Evolutionary conservation across 2,888 invertebrate genomes (phyloP), one percentile per base, ranked within the genome.

Genomic region (Drosophila prolongata): DNA sequence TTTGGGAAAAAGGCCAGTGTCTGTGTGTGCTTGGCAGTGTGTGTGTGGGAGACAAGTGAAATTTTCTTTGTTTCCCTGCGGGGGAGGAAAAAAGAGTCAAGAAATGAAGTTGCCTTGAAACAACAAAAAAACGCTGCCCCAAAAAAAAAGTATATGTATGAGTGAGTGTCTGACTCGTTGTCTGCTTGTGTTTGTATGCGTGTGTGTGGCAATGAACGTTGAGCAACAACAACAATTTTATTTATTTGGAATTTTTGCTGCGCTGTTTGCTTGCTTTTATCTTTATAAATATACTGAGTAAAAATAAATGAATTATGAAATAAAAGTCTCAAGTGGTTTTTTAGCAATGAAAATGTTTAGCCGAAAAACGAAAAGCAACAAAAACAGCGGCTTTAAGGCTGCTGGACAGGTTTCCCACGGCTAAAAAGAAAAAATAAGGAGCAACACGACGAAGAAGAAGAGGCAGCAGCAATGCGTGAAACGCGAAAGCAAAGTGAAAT

Each of bases 401-500:
- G 68, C 73, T 79, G 87, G 82, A 82, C 83, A 75, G 87, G 78
- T 85, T 82, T 85, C 73, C 76, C 77, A 76, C 74, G 75, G 75
- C 61, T 66, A 77, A 80, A 58, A 42, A 27, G 24, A 30, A 46
- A 9, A 9, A 44, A 68, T 46, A 59, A 69, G 69, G 61, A 70
- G 60, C 55, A 69, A 49, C 55, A 64, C 46, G 54, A 42, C 64
- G 54, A 40, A 40, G 44, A 57, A 52, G 56, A 59, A 64, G 61
- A 59, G 72, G 56, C 58, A 75, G 59, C 76, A 77, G 60, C 64
- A 65, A 61, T 61, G 70, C 71, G 70, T 70, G 69, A 69, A 60
- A 54, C 80, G 77, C 76, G 78, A 85, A 87, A 83, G 83, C 88
- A 79, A 85, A 87, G 88, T 87, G 85, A 85, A 85, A 85, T 87